Percentiles rank a stretch among this genome's conserved stretches.
These are phyloP conservation scores for Calyptomena viridis DNA, from an alignment of 2,113 vertebrate species.

Conservation along the genomic window DNA sequence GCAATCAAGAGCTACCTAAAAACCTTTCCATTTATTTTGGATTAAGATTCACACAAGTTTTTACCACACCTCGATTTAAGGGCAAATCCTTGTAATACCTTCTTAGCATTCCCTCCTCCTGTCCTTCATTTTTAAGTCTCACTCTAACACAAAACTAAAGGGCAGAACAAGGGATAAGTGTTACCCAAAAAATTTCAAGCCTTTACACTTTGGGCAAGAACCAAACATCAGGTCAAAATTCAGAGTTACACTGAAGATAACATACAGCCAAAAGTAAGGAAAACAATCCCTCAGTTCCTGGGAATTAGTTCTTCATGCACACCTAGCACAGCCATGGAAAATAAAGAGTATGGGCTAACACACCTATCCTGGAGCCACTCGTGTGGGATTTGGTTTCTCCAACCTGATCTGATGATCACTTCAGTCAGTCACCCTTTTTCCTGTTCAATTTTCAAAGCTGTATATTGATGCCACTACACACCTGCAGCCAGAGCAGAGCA, in stretches of 20 bases:
- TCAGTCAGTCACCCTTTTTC: neutral
- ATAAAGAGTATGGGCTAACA: neutral
- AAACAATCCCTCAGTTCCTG: neutral
- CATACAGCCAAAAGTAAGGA: neutral
- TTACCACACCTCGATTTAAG: neutral
- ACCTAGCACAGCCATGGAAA: neutral
- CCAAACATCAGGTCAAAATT: neutral
- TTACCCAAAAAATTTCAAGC: neutral
- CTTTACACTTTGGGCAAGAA: neutral
- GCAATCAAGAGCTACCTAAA: neutral
- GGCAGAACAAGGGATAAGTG: fast-evolving
- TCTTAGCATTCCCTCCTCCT: neutral
- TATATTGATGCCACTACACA: neutral
- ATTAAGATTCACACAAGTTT: neutral
- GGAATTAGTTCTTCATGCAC: neutral
- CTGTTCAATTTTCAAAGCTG: neutral
- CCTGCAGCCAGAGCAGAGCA: neutral
- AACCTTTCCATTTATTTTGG: neutral
- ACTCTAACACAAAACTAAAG: neutral
- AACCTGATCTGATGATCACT: neutral
- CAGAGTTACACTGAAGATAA: neutral
- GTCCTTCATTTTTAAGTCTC: neutral
- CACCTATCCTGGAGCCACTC: neutral
- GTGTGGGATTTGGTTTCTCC: neutral
- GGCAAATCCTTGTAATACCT: neutral